These are phyloP conservation scores for Lasioglossum calceatum DNA, from an alignment of 2,888 invertebrate species.

Conservation along the genomic window DNA sequence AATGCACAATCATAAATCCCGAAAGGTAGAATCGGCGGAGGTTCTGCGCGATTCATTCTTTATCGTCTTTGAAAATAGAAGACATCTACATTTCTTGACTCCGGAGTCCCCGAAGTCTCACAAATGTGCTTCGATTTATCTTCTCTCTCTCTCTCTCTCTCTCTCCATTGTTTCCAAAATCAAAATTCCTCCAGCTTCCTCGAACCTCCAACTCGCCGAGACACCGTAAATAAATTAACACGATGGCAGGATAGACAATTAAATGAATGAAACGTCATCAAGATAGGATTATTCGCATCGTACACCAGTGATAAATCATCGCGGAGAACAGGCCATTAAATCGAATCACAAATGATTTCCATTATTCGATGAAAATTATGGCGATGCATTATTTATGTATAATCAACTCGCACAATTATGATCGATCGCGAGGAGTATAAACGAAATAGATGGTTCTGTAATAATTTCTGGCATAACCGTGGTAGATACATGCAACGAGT, in stretches of 20 bases:
- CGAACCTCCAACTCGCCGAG: no score
- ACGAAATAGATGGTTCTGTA: not conserved
- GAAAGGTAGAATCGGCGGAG: not conserved
- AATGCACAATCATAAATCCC: no score
- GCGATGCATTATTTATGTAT: not conserved
- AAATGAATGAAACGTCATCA: not conserved
- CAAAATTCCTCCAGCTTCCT: no score
- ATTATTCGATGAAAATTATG: not conserved
- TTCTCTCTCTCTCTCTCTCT: not conserved
- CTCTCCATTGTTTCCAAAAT: not conserved
- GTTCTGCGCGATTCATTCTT: not conserved
- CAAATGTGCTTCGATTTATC: not conserved
- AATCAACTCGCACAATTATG: not conserved
- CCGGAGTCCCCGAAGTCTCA: not conserved
- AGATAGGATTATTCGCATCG: not conserved
- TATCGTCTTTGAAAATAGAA: no score
- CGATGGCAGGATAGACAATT: no score
- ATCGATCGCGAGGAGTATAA: not conserved
- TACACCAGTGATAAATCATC: not conserved
- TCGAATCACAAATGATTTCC: not conserved
- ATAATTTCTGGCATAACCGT: not conserved
- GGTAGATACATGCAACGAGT: not conserved
- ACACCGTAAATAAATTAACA: no score
- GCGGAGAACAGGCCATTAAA: not conserved
- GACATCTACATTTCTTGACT: no score